Conservation (phyloP, 2,888 invertebrate species). For the Pomacea canaliculata region DNA sequence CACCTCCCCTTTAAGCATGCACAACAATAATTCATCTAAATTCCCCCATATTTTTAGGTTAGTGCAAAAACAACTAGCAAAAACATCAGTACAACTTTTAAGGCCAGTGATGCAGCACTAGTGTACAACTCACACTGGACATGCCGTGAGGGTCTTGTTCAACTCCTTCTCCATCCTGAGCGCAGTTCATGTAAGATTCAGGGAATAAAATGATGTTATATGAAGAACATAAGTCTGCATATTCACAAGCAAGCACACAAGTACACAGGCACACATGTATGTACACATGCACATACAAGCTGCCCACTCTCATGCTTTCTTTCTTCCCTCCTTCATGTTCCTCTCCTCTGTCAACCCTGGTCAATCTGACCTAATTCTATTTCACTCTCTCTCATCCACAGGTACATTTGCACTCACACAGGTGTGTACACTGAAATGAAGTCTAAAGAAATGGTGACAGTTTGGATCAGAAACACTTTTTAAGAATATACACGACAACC, state of each 20-base stretch:
- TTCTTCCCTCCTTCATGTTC: not conserved
- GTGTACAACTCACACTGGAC: not conserved
- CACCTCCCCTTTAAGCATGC: too few relatives aligned
- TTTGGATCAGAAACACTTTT: too few relatives aligned
- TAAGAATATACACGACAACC: too few relatives aligned
- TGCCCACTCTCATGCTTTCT: not conserved
- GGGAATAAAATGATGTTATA: too few relatives aligned
- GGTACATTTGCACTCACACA: too few relatives aligned
- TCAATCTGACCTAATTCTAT: not conserved
- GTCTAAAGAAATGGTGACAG: too few relatives aligned
- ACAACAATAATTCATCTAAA: too few relatives aligned
- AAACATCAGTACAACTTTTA: not conserved
- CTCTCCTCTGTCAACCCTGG: not conserved
- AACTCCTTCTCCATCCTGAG: conserved; percentile 23
- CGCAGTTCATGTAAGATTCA: not conserved
- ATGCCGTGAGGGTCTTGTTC: conserved; percentile 21
- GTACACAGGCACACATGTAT: not conserved
- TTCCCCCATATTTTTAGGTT: not conserved
- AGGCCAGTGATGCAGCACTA: not conserved
- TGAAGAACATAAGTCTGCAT: too few relatives aligned
- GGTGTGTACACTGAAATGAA: too few relatives aligned
- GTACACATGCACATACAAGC: not conserved
- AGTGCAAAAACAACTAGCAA: not conserved
- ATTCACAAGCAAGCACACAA: too few relatives aligned
- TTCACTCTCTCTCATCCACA: too few relatives aligned